Conservation (phyloP, 1,140 invertebrate genomes). For the Megalonaias nervosa region DNA sequence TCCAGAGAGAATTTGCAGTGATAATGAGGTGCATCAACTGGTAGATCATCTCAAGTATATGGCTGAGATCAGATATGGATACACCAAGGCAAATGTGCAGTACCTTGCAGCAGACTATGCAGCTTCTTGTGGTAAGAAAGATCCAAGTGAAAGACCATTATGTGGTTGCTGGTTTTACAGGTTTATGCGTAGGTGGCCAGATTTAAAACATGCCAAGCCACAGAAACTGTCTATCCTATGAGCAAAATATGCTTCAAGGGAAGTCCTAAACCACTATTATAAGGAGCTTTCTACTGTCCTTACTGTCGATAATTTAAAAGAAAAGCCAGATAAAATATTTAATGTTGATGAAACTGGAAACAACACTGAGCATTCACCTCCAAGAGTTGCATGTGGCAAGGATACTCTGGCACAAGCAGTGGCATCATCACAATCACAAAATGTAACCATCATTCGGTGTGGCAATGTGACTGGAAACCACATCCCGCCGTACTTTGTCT, state of each 20-base stretch:
- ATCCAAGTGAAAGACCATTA: neutral
- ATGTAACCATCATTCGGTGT: too few species aligned
- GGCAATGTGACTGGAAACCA: too few species aligned
- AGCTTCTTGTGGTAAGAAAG: slow-evolving; percentile 7
- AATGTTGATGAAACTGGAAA: slow-evolving; percentile 3
- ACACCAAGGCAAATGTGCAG: too few species aligned
- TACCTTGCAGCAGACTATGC: too few species aligned
- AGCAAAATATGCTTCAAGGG: too few species aligned
- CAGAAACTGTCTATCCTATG: slow-evolving; percentile 7
- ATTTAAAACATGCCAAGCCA: slow-evolving; percentile 5
- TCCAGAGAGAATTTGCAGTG: neutral
- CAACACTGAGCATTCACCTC: too few species aligned
- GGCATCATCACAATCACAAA: too few species aligned
- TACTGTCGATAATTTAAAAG: too few species aligned
- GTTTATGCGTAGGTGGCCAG: slow-evolving; percentile 5
- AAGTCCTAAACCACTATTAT: too few species aligned
- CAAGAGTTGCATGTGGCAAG: too few species aligned
- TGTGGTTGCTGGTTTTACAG: slow-evolving; percentile 14
- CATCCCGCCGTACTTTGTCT: slow-evolving; percentile 7
- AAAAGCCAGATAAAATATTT: slow-evolving; percentile 4
- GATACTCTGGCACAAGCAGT: too few species aligned
- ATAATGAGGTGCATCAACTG: slow-evolving; percentile 15
- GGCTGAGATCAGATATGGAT: slow-evolving; percentile 8
- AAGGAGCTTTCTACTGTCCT: too few species aligned
- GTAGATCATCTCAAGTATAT: slow-evolving; percentile 15